phyloP scores from a whole-genome alignment of 2,113 vertebrate genomes.

The Alces alces region DNA sequence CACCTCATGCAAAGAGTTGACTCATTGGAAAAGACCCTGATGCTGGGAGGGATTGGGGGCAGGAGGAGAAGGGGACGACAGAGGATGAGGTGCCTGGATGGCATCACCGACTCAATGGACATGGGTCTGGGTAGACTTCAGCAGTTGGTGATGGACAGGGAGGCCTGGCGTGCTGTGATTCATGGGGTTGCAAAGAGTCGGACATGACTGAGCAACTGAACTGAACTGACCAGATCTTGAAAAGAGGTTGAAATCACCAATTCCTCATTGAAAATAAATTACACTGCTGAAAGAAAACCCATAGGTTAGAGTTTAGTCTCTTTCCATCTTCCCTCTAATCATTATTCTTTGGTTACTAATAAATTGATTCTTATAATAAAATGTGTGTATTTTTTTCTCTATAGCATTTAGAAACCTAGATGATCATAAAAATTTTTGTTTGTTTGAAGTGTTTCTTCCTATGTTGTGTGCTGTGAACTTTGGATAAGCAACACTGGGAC shows the following conservation, averaged over 20 bases:
- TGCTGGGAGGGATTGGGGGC: too few relatives aligned
- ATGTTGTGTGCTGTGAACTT: not conserved
- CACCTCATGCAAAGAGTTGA: too few relatives aligned
- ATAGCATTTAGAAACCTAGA: not conserved
- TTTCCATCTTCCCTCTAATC: not conserved
- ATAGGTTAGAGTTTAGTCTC: not conserved
- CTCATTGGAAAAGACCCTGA: too few relatives aligned
- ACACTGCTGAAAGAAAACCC: not conserved
- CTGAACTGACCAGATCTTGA: not conserved
- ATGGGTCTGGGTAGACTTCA: too few relatives aligned
- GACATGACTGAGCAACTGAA: too few relatives aligned
- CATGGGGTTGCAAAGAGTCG: too few relatives aligned
- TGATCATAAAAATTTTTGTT: not conserved
- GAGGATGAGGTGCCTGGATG: too few relatives aligned
- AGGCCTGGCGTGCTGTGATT: too few relatives aligned
- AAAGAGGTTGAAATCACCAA: not conserved
- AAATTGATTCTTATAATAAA: not conserved
- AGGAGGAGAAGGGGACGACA: too few relatives aligned
- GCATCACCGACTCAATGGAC: too few relatives aligned
- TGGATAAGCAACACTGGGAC: not conserved
- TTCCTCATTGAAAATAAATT: constrained; percentile 26
- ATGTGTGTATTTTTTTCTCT: not conserved
- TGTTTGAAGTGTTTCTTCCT: not conserved
- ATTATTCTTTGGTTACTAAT: not conserved
- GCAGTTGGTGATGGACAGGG: too few relatives aligned